Percentiles rank a stretch among this genome's conserved stretches.
Evolutionary conservation across 2,888 invertebrate genomes (phyloP).

Genomic region (Acrobeloides nanus): DNA sequence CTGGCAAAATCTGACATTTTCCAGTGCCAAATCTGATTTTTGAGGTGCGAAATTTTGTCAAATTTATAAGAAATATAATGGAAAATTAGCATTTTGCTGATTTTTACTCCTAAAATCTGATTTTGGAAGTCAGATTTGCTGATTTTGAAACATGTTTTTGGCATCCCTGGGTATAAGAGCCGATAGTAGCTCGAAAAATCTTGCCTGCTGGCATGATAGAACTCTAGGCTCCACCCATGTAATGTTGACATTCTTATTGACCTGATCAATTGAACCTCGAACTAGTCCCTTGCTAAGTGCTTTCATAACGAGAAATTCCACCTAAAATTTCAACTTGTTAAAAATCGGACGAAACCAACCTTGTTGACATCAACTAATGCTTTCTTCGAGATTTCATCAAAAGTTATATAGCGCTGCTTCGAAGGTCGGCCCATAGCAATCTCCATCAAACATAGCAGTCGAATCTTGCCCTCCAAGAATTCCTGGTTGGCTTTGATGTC

Average conservation of each 20-base stretch:
- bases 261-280: conserved; percentile 62
- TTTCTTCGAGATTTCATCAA: conserved; percentile 78
- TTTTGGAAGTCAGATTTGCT: too few relatives aligned
- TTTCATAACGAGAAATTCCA: conserved; percentile 94
- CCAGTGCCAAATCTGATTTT: too few relatives aligned
- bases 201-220: conserved; percentile 64
- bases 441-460: conserved; percentile 91
- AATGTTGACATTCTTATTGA: conserved; percentile 68
- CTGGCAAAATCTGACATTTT: too few relatives aligned
- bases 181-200: too few relatives aligned
- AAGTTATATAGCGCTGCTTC: conserved; percentile 74
- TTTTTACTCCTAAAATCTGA: too few relatives aligned
- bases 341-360: too few relatives aligned
- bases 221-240: conserved; percentile 80
- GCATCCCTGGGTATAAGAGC: too few relatives aligned
- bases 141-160: too few relatives aligned
- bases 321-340: too few relatives aligned
- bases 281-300: conserved; percentile 88
- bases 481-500: conserved; percentile 42
- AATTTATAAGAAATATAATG: too few relatives aligned
- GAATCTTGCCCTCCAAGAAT: conserved; percentile 71
- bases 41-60: too few relatives aligned
- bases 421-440: conserved; percentile 92
- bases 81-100: too few relatives aligned
- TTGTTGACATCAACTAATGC: conserved; percentile 69